Conservation (phyloP, 2,888 invertebrate species). For the Andrena camellia region DNA sequence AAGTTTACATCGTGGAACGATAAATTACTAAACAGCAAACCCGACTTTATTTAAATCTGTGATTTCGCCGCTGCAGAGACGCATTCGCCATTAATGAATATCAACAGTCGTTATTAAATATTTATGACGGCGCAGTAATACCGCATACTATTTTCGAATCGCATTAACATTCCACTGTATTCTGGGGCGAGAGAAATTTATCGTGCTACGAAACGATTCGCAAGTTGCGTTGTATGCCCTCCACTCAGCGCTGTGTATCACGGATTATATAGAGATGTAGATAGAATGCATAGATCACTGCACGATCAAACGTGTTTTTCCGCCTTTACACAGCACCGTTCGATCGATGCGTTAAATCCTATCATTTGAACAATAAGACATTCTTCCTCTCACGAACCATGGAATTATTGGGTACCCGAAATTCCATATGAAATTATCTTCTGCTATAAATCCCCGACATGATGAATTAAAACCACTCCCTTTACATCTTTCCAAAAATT, state of each 20-base stretch:
- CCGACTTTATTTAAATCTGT: slow-evolving; percentile 29
- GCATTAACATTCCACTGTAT: slow-evolving; percentile 49
- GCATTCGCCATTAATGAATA: slow-evolving; percentile 46
- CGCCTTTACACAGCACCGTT: background rate
- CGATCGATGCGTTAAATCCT: slow-evolving; percentile 14
- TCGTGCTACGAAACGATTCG: slow-evolving; percentile 37
- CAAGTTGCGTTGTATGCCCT: slow-evolving; percentile 17
- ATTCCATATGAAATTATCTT: background rate
- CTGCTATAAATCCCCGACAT: background rate
- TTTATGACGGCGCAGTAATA: slow-evolving; percentile 45
- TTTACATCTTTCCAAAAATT: too few species aligned
- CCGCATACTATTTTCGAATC: slow-evolving; percentile 46
- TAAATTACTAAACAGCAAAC: slow-evolving; percentile 31
- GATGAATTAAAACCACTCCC: too few species aligned
- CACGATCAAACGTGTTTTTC: slow-evolving; percentile 5
- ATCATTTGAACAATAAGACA: slow-evolving; percentile 4
- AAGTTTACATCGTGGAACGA: background rate
- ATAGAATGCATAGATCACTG: slow-evolving; percentile 11
- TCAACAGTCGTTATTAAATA: slow-evolving; percentile 55
- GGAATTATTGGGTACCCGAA: background rate
- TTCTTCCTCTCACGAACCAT: background rate
- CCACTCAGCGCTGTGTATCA: background rate
- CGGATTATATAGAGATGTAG: slow-evolving; percentile 6
- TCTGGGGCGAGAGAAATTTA: slow-evolving; percentile 38
- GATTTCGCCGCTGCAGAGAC: slow-evolving; percentile 9